phyloP scores from a whole-genome alignment of 92 coral and sea anemone species.

The Epizoanthus ramosus region DNA sequence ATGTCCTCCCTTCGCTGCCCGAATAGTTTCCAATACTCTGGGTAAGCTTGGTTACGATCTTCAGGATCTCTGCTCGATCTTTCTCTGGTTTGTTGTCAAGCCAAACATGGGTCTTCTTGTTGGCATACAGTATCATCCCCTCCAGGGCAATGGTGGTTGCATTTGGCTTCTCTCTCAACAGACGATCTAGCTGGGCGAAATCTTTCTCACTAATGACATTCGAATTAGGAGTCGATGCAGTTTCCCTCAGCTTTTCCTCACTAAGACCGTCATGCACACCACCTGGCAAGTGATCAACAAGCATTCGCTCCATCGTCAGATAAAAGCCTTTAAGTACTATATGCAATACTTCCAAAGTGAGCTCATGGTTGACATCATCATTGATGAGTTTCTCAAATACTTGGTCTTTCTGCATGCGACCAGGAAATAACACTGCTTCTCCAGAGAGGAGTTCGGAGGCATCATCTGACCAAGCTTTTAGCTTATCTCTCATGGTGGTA shows the following conservation, averaged over 20 bases:
- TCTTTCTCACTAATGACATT: conserved; percentile 34
- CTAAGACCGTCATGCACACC: conserved; percentile 29
- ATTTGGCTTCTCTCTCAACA: conserved; percentile 32
- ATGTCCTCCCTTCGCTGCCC: too few species aligned
- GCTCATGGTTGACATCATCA: conserved; percentile 5
- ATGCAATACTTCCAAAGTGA: conserved; percentile 38
- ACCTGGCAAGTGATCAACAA: conserved; percentile 27
- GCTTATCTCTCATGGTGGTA: conserved; percentile 20
- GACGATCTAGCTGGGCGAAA: conserved; percentile 37
- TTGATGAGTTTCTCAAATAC: conserved; percentile 43
- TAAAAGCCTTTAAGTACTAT: conserved; percentile 16
- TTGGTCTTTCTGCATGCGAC: neutral
- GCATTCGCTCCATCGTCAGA: conserved; percentile 33
- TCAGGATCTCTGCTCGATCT: conserved; percentile 12
- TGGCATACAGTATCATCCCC: conserved; percentile 38
- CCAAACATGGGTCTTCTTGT: conserved; percentile 39
- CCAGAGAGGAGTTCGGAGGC: conserved; percentile 38
- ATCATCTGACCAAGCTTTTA: conserved; percentile 42
- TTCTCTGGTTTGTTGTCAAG: conserved; percentile 24
- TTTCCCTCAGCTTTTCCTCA: conserved; percentile 14
- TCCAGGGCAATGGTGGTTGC: conserved; percentile 46
- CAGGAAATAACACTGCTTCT: conserved; percentile 16
- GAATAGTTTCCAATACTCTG: conserved; percentile 16
- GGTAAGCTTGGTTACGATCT: conserved; percentile 29
- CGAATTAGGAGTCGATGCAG: conserved; percentile 26